Percentiles rank a stretch among this genome's conserved stretches.
Conservation (phyloP, 2,797 vertebrate species). For the Orestias chungarensis region DNA sequence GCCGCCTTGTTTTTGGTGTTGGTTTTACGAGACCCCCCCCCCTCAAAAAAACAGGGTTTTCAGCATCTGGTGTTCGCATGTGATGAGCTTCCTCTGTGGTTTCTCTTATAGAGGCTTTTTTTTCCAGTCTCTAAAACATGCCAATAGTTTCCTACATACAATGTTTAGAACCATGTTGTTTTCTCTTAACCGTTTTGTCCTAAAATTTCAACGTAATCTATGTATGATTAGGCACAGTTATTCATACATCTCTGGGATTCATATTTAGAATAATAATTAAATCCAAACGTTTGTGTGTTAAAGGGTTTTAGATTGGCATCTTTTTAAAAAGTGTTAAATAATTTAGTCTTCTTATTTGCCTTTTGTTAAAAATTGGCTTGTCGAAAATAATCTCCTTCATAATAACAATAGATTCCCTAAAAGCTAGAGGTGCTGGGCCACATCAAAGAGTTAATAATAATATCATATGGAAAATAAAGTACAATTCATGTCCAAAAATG, state of each 20-base stretch:
- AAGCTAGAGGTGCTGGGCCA: too few species aligned
- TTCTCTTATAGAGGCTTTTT: slow-evolving; percentile 24
- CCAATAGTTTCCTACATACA: neutral
- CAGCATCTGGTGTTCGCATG: slow-evolving; percentile 65
- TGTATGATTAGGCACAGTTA: neutral
- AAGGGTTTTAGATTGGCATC: neutral
- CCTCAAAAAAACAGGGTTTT: slow-evolving; percentile 62
- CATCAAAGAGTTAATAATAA: too few species aligned
- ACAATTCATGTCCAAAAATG: neutral
- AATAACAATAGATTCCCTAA: too few species aligned
- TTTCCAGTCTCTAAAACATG: neutral
- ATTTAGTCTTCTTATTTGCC: neutral
- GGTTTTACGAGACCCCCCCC: slow-evolving; percentile 75
- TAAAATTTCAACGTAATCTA: neutral
- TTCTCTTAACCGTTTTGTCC: neutral
- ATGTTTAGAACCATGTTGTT: neutral
- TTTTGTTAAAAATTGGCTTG: neutral
- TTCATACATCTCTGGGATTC: too few species aligned
- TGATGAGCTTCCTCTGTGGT: slow-evolving; percentile 56
- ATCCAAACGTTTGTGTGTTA: too few species aligned
- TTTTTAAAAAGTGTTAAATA: neutral
- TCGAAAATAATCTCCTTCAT: neutral
- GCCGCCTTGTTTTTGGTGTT: slow-evolving; percentile 70
- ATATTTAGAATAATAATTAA: too few species aligned
- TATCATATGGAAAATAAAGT: neutral